phyloP scores from a whole-genome alignment of 2,797 vertebrate species.

The Enteromius thamalakanensis region DNA sequence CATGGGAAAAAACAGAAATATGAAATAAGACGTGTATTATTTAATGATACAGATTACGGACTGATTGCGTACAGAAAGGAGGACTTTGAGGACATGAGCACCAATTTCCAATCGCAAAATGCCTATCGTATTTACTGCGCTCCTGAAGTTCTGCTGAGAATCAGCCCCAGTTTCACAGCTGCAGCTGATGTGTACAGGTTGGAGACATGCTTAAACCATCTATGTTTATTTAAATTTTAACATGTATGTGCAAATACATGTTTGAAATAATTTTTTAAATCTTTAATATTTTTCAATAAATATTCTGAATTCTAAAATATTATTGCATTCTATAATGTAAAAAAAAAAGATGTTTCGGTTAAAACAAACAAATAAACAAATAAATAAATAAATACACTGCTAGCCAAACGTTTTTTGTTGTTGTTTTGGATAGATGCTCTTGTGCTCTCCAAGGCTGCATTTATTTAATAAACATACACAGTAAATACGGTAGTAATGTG shows the following conservation, averaged over 20 bases:
- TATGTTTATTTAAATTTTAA: background rate
- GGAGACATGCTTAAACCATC: background rate
- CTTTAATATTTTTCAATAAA: background rate
- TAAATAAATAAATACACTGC: background rate
- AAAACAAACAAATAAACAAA: background rate
- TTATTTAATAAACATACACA: background rate
- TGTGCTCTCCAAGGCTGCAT: background rate
- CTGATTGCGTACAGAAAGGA: constrained; percentile 75
- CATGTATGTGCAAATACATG: too few relatives aligned
- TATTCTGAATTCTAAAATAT: background rate
- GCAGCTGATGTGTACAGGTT: constrained; percentile 77
- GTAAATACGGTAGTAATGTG: background rate
- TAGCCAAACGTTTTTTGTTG: background rate
- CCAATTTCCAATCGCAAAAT: constrained; percentile 67
- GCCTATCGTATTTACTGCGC: constrained; percentile 71
- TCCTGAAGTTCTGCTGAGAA: constrained; percentile 75
- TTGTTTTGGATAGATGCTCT: background rate
- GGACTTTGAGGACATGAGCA: constrained; percentile 70
- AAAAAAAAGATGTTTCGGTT: background rate
- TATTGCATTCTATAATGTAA: too few relatives aligned
- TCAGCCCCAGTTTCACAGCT: constrained; percentile 64
- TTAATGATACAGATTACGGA: constrained; percentile 71
- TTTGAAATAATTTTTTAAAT: too few relatives aligned
- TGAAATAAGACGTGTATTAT: constrained; percentile 1
- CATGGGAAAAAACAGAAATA: background rate